Percentiles rank a stretch among this genome's conserved stretches.
phyloP scores from a whole-genome alignment of 2,113 vertebrate genomes.

The Drymodes brunneopygia region DNA sequence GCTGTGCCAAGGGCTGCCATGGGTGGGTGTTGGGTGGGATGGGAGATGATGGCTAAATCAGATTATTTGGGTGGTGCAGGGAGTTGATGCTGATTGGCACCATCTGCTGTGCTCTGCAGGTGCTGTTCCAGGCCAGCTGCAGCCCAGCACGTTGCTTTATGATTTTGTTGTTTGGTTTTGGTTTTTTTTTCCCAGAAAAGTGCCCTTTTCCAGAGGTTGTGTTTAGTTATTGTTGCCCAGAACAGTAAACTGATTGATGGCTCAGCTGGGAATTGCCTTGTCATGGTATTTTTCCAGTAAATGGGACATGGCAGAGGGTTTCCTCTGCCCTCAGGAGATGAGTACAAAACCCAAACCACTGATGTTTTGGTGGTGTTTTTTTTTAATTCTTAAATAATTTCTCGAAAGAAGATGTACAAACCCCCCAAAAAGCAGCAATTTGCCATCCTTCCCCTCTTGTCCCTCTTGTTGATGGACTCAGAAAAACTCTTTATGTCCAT shows the following conservation, averaged over 20 bases:
- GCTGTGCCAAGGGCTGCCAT: rapidly evolving
- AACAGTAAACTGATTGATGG: neutral
- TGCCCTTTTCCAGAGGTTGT: neutral
- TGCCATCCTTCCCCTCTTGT: neutral
- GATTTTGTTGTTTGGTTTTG: neutral
- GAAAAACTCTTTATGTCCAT: neutral
- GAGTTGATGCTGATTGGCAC: neutral
- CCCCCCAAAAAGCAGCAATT: neutral
- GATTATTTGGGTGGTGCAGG: neutral
- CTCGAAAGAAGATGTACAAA: neutral
- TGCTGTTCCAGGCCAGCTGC: neutral
- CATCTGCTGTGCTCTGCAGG: neutral
- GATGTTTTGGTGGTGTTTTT: neutral
- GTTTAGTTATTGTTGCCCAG: neutral
- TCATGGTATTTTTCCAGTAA: neutral
- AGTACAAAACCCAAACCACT: neutral
- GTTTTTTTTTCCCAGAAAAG: neutral
- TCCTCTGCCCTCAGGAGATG: neutral
- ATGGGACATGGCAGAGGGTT: neutral
- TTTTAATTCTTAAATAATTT: neutral
- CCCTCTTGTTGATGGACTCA: neutral
- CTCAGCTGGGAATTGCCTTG: neutral
- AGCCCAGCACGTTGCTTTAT: rapidly evolving
- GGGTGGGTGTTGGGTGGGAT: neutral
- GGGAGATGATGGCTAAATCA: neutral